A percentile compares a stretch with the other conserved stretches of the same genome.
These are phyloP conservation scores for Opisthocomus hoazin DNA, from an alignment of 2,113 vertebrate species.

Conservation along the genomic window DNA sequence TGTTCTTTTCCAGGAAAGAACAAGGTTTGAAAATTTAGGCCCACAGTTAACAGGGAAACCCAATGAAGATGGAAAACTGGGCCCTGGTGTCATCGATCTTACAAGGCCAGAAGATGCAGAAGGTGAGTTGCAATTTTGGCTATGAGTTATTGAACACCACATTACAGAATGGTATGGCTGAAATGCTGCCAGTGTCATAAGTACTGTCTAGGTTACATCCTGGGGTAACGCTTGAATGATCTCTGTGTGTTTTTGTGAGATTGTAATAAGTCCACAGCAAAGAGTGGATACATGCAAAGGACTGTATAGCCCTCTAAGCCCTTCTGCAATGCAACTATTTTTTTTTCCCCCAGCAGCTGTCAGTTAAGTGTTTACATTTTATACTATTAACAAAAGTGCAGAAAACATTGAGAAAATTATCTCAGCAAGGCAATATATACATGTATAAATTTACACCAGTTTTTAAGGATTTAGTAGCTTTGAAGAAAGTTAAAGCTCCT, in stretches of 20 bases:
- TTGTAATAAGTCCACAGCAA: background rate
- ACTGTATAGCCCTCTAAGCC: background rate
- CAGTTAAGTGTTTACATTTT: background rate
- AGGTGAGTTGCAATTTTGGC: slow-evolving; percentile 77
- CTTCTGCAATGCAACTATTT: background rate
- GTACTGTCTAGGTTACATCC: background rate
- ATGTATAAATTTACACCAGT: background rate
- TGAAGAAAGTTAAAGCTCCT: background rate
- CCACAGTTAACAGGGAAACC: slow-evolving; percentile 89
- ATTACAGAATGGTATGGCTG: background rate
- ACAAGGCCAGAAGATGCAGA: slow-evolving; percentile 97
- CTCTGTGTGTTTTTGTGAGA: background rate
- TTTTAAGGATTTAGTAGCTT: background rate
- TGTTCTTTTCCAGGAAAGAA: slow-evolving; percentile 85
- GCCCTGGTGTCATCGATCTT: slow-evolving; percentile 95
- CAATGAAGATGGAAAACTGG: slow-evolving; percentile 91
- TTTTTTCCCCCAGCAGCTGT: background rate
- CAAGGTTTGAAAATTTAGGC: slow-evolving; percentile 90
- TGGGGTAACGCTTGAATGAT: background rate
- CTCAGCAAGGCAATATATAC: background rate
- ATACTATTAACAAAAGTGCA: background rate
- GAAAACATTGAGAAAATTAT: background rate
- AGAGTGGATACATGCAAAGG: background rate
- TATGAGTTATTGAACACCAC: background rate
- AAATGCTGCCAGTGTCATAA: background rate